phyloP scores from a whole-genome alignment of 1,140 invertebrate genomes.

The Heliconius hermathena region DNA sequence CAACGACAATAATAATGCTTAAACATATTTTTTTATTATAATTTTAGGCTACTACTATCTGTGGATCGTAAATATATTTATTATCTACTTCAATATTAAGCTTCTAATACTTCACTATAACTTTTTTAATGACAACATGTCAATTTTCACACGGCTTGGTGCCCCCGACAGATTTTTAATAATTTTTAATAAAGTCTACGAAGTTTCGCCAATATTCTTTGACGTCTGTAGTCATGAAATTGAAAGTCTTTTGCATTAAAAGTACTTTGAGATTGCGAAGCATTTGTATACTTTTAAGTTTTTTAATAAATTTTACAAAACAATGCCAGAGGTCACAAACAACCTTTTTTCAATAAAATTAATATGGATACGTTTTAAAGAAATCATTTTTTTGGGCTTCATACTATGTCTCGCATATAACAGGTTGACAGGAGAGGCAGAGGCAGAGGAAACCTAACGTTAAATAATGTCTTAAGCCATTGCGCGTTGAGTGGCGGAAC shows the following conservation, averaged over 20 bases:
- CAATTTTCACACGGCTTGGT: neutral
- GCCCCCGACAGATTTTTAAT: slow-evolving; percentile 16
- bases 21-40: too few relatives aligned
- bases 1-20: too few relatives aligned
- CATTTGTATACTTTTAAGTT: neutral
- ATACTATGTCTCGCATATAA: too few relatives aligned
- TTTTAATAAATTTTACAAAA: neutral
- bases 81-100: neutral
- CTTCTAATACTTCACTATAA: neutral
- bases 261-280: neutral
- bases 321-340: too few relatives aligned
- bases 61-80: neutral
- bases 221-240: neutral
- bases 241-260: slow-evolving; percentile 6
- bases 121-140: neutral
- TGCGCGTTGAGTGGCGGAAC: too few relatives aligned
- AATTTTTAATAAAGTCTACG: slow-evolving; percentile 21
- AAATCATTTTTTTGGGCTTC: too few relatives aligned
- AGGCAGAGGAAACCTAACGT: too few relatives aligned
- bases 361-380: too few relatives aligned
- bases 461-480: too few relatives aligned
- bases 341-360: too few relatives aligned
- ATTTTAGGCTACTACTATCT: too few relatives aligned
- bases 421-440: too few relatives aligned
- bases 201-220: slow-evolving; percentile 15